Conservation (phyloP, 2,797 vertebrate species). For the Rhadinocentrus ornatus region DNA sequence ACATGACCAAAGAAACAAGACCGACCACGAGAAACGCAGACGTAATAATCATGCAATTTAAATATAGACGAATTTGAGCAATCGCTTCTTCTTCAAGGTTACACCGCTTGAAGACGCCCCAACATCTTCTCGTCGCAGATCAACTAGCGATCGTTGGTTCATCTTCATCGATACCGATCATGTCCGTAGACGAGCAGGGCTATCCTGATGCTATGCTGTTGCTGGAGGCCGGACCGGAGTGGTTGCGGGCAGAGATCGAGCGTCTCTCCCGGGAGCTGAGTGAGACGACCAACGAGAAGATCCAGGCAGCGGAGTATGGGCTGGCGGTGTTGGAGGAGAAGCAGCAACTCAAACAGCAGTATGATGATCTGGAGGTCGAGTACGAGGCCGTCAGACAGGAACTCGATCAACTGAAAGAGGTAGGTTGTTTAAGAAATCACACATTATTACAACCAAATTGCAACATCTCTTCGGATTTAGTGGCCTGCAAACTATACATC, state of each 20-base stretch:
- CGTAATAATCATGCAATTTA: conserved; percentile 78
- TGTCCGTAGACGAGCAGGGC: conserved; percentile 89
- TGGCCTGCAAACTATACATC: background rate
- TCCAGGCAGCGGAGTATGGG: conserved; percentile 98
- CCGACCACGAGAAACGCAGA: conserved; percentile 52
- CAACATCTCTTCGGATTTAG: background rate
- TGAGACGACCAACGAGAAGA: conserved; percentile 96
- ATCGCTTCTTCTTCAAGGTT: conserved; percentile 73
- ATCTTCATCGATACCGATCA: conserved; percentile 60
- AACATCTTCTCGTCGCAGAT: conserved; percentile 46
- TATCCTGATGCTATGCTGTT: conserved; percentile 85
- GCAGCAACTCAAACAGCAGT: conserved; percentile 94
- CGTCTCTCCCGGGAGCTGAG: conserved; percentile 92
- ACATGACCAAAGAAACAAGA: conserved; percentile 68
- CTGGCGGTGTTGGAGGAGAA: conserved; percentile 97
- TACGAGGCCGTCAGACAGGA: conserved; percentile 91
- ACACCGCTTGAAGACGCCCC: conserved; percentile 71
- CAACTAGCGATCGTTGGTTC: conserved; percentile 54
- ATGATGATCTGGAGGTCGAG: conserved; percentile 94
- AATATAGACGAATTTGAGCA: conserved; percentile 76
- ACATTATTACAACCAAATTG: background rate
- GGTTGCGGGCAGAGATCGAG: conserved; percentile 91
- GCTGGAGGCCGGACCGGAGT: conserved; percentile 85
- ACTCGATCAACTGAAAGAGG: conserved; percentile 94
- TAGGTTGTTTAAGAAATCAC: conserved; percentile 48